phyloP scores from a whole-genome alignment of 2,113 vertebrate species.

The Neogobius melanostomus region DNA sequence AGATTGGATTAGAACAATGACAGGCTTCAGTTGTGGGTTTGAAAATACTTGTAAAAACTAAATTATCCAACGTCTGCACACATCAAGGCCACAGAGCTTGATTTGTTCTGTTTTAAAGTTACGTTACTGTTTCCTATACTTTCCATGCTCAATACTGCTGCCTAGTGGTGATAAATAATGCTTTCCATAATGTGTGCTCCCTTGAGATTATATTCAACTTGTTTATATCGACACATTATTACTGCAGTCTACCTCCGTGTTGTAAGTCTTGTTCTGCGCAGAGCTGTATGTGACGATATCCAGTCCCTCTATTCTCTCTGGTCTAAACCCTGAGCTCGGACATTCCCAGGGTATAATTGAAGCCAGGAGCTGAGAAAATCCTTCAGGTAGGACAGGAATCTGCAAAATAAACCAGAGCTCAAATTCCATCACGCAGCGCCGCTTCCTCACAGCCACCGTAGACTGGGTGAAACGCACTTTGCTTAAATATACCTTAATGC shows the following conservation, averaged over 20 bases:
- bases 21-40: background rate
- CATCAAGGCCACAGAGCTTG: no score
- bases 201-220: slow-evolving; percentile 7
- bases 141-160: no score
- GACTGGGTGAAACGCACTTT: slow-evolving; percentile 27
- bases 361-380: slow-evolving; percentile 77
- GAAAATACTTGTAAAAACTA: no score
- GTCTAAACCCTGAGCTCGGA: slow-evolving; percentile 24
- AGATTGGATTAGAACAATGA: background rate
- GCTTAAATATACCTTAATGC: slow-evolving; percentile 36
- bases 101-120: no score
- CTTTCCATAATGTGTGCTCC: background rate
- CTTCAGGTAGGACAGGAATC: slow-evolving; percentile 76
- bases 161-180: background rate
- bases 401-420: slow-evolving; percentile 78
- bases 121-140: no score
- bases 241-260: slow-evolving; percentile 19
- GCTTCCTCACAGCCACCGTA: slow-evolving; percentile 63
- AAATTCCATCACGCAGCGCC: slow-evolving; percentile 75
- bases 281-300: slow-evolving; percentile 77
- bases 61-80: no score
- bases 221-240: background rate
- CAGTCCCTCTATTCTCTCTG: slow-evolving; percentile 41
- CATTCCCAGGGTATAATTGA: slow-evolving; percentile 77
- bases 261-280: slow-evolving; percentile 42